Evolutionary conservation across 92 coral and sea anemone species (phyloP).

Genomic region (Hydrozoanthus gracilis): DNA sequence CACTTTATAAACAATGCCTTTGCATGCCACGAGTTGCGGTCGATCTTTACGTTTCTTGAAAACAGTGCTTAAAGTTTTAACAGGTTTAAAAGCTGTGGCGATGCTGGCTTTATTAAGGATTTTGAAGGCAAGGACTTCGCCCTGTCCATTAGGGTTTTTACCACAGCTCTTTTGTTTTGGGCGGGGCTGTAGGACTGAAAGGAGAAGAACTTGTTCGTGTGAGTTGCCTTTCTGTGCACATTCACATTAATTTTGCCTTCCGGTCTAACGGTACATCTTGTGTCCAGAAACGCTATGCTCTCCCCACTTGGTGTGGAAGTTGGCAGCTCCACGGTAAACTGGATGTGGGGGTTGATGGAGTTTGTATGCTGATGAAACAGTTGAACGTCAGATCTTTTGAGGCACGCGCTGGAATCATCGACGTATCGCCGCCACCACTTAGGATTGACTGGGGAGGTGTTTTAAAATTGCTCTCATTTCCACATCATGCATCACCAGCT

Average conservation of each 20-base stretch:
- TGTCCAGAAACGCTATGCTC: neutral
- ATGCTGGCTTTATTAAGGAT: too few species aligned
- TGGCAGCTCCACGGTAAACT: slow-evolving; percentile 32
- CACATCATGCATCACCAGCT: slow-evolving; percentile 37
- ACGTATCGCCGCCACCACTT: slow-evolving; percentile 36
- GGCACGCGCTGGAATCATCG: slow-evolving; percentile 31
- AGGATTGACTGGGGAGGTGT: slow-evolving; percentile 8
- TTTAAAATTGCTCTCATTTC: neutral
- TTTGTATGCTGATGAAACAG: slow-evolving; percentile 24
- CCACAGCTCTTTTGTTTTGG: too few species aligned
- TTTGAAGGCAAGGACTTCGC: too few species aligned
- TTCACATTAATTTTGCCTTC: neutral
- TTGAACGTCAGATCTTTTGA: slow-evolving; percentile 11
- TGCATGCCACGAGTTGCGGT: too few species aligned
- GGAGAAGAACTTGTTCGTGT: too few species aligned
- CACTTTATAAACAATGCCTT: too few species aligned
- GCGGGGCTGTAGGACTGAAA: too few species aligned
- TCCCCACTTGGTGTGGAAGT: neutral
- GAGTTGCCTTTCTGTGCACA: too few species aligned
- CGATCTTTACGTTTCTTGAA: too few species aligned
- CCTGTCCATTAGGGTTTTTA: too few species aligned
- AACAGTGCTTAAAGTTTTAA: too few species aligned
- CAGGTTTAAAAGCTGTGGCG: too few species aligned
- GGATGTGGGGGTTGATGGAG: slow-evolving; percentile 23
- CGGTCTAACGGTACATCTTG: neutral